Conservation (phyloP, 2,888 invertebrate genomes). For the Harmothoe impar region DNA sequence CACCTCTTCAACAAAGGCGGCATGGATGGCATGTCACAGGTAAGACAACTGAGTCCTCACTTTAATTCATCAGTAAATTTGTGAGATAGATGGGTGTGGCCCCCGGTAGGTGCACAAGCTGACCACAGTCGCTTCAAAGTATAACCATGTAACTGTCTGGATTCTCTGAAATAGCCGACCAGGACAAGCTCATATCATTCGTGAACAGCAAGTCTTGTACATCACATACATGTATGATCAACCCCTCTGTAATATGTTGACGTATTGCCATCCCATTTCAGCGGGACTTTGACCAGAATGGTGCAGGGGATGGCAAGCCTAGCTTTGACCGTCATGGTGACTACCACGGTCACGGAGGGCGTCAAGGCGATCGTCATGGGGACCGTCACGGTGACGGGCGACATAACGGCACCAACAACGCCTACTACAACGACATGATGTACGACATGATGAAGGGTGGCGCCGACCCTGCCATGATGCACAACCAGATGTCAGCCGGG, state of each 20-base stretch:
- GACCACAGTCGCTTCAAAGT: too few species aligned
- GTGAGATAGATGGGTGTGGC: too few species aligned
- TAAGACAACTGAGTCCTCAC: too few species aligned
- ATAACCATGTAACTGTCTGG: too few species aligned
- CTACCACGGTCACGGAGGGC: neutral
- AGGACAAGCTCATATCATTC: too few species aligned
- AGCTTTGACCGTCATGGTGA: neutral
- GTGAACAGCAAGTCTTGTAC: too few species aligned
- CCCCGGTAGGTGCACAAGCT: too few species aligned
- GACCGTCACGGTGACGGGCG: neutral
- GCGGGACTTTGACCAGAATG: conserved; percentile 56
- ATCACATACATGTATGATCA: too few species aligned
- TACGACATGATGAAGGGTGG: conserved; percentile 30
- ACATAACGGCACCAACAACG: neutral
- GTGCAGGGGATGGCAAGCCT: conserved; percentile 44
- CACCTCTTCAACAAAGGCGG: conserved; percentile 18
- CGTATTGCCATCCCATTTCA: too few species aligned
- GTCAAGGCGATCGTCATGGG: neutral
- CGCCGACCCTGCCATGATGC: neutral
- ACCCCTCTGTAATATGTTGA: too few species aligned
- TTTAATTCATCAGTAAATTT: too few species aligned
- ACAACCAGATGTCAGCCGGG: neutral
- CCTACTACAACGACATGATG: conserved; percentile 37
- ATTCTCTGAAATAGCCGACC: too few species aligned
- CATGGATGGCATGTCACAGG: neutral